Percentiles rank a stretch among this genome's conserved stretches.
Evolutionary conservation across 2,113 vertebrate genomes (phyloP).

Genomic region (Mustela nigripes): DNA sequence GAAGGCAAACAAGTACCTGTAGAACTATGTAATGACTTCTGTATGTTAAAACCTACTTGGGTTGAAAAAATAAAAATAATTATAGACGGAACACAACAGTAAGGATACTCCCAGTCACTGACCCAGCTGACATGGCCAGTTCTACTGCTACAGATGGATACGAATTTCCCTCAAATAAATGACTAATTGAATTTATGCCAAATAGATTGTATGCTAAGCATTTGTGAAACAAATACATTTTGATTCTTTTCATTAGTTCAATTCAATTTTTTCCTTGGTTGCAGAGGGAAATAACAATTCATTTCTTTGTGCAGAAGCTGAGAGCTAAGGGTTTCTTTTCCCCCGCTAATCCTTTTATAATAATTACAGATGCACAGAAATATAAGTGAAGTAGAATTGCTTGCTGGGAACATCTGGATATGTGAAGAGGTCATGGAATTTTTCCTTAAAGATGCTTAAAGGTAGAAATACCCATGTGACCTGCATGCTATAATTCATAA

Average conservation of each 20-base stretch:
- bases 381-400: neutral
- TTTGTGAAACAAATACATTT: constrained; percentile 59
- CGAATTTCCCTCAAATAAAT: neutral
- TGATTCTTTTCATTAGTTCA: constrained; percentile 73
- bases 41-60: neutral
- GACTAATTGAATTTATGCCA: constrained; percentile 62
- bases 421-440: neutral
- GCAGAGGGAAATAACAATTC: constrained; percentile 51
- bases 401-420: neutral
- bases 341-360: neutral
- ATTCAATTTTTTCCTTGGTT: constrained; percentile 65
- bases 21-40: neutral
- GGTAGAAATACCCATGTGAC: neutral
- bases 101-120: neutral
- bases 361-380: constrained; percentile 29
- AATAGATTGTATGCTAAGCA: constrained; percentile 66
- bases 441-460: neutral
- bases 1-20: neutral
- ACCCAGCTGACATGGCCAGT: neutral
- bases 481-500: neutral
- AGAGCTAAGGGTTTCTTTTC: constrained; percentile 56
- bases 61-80: neutral
- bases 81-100: neutral
- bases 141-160: neutral
- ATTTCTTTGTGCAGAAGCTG: constrained; percentile 60